Conservation (phyloP, 1,140 invertebrate genomes). For the Papilio glaucus region DNA sequence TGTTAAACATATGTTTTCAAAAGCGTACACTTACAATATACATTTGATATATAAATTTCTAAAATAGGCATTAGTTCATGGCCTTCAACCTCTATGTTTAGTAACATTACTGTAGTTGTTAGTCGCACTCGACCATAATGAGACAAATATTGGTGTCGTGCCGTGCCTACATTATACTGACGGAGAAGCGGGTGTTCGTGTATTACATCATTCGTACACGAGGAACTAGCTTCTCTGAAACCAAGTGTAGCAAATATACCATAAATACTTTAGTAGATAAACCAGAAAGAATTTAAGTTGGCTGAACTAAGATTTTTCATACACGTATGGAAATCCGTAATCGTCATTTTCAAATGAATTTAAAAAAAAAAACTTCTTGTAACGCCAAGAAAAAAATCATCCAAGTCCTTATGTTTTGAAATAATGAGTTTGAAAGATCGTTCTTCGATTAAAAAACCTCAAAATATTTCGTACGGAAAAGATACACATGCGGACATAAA, state of each 20-base stretch:
- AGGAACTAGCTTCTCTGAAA: not conserved
- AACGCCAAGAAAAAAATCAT: not conserved
- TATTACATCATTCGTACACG: not conserved
- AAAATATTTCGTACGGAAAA: not conserved
- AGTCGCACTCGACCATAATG: not conserved
- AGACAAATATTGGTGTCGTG: constrained; percentile 21
- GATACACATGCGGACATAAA: constrained; percentile 9
- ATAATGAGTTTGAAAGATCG: not conserved
- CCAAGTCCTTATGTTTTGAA: not conserved
- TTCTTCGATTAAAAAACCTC: not conserved
- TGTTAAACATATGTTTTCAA: too few relatives aligned
- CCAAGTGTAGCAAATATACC: too few relatives aligned
- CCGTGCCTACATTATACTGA: not conserved
- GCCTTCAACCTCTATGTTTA: not conserved
- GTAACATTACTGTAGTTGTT: not conserved
- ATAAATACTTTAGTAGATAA: too few relatives aligned
- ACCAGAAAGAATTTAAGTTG: not conserved
- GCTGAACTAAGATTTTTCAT: not conserved
- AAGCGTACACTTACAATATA: not conserved
- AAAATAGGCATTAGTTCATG: not conserved
- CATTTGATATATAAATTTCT: not conserved
- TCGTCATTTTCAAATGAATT: not conserved
- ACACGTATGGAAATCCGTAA: too few relatives aligned
- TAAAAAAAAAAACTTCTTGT: not conserved
- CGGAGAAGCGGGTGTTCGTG: not conserved